phyloP scores from a whole-genome alignment of 2,888 invertebrate species.

The Lochmaea capreae region DNA sequence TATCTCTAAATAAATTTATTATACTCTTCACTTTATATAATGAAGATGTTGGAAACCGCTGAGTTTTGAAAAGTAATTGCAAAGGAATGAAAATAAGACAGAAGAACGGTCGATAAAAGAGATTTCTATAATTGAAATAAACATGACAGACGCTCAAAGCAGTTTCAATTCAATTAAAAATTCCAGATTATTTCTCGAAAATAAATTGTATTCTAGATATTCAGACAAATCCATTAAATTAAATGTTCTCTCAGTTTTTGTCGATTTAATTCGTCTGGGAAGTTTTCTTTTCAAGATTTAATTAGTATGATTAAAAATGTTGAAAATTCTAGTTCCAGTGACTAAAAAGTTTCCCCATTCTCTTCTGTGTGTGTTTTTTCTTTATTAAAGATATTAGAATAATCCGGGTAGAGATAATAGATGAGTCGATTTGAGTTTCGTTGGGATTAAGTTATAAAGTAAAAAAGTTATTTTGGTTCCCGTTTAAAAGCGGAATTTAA shows the following conservation, averaged over 20 bases:
- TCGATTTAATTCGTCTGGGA: constrained; percentile 41
- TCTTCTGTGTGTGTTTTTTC: constrained; percentile 10
- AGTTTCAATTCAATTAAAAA: constrained; percentile 61
- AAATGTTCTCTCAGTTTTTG: constrained; percentile 34
- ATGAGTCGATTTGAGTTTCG: constrained; percentile 24
- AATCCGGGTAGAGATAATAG: constrained; percentile 12
- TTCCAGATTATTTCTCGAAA: constrained; percentile 55
- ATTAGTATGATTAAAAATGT: constrained; percentile 52
- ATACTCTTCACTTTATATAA: neutral
- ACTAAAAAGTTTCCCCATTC: constrained; percentile 22
- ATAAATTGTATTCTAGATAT: constrained; percentile 53
- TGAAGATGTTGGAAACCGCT: constrained; percentile 43
- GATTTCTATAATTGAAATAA: constrained; percentile 63
- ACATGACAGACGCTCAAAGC: constrained; percentile 61
- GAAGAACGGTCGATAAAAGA: constrained; percentile 55
- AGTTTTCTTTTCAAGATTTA: constrained; percentile 49
- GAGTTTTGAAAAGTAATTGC: constrained; percentile 42
- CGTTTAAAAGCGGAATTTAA: neutral
- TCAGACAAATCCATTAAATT: constrained; percentile 42
- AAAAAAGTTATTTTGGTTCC: neutral
- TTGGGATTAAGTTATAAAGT: constrained; percentile 9
- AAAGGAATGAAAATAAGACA: constrained; percentile 46
- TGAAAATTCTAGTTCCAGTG: constrained; percentile 33
- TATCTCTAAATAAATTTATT: neutral
- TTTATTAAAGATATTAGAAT: constrained; percentile 16